These are phyloP conservation scores for Minunthozetes semirufus DNA, from an alignment of 2,888 invertebrate species.

Conservation along the genomic window DNA sequence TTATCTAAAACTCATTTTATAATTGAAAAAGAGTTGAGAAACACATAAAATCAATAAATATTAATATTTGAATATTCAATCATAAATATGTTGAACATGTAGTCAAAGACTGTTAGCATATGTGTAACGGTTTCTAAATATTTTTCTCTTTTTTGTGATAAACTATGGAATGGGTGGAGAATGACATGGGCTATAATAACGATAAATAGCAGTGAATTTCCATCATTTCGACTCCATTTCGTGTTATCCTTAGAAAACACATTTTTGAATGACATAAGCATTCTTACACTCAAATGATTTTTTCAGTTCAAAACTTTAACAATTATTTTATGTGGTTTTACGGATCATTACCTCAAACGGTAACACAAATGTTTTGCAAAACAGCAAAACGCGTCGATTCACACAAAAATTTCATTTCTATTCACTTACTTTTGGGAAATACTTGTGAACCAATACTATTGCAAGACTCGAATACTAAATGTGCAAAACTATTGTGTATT, in stretches of 20 bases:
- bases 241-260: slow-evolving; percentile 22
- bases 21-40: neutral
- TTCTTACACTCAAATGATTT: slow-evolving; percentile 15
- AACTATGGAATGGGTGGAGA: neutral
- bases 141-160: neutral
- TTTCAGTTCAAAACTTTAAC: slow-evolving; percentile 19
- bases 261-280: slow-evolving; percentile 24
- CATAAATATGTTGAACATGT: too few relatives aligned
- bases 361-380: neutral
- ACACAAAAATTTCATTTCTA: too few relatives aligned
- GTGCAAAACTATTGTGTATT: too few relatives aligned
- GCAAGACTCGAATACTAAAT: neutral
- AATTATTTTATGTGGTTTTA: slow-evolving; percentile 26
- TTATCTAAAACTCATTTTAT: neutral
- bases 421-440: neutral
- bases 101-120: too few relatives aligned
- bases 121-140: too few relatives aligned
- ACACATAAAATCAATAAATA: neutral
- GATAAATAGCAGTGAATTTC: slow-evolving; percentile 8
- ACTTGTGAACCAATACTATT: neutral
- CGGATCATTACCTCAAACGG: neutral
- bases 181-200: neutral
- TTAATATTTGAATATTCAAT: too few relatives aligned
- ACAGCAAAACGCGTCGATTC: neutral
- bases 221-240: slow-evolving; percentile 1